Percentiles rank a stretch among this genome's conserved stretches.
These are phyloP conservation scores for Mamestra brassicae DNA, from an alignment of 2,888 invertebrate genomes.

Conservation along the genomic window DNA sequence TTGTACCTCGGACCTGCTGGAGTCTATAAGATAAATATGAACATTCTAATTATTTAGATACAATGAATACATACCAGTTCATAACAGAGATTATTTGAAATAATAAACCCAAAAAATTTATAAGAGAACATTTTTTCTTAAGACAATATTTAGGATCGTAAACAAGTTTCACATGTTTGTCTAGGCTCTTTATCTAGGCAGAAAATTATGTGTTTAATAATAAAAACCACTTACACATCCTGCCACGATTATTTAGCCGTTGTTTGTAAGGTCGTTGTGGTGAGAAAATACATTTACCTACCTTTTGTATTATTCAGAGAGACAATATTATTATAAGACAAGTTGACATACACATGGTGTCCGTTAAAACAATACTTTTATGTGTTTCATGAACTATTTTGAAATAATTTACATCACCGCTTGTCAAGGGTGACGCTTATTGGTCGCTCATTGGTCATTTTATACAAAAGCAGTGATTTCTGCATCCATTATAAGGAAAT, in stretches of 20 bases:
- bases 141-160: too few relatives aligned
- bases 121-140: too few relatives aligned
- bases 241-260: not conserved
- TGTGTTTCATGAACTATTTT: conserved; percentile 1
- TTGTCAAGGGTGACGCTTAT: too few relatives aligned
- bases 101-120: too few relatives aligned
- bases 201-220: conserved; percentile 8
- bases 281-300: not conserved
- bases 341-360: not conserved
- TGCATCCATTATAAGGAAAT: not conserved
- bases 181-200: not conserved
- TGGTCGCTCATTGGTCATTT: too few relatives aligned
- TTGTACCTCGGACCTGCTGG: too few relatives aligned
- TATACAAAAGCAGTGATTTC: too few relatives aligned
- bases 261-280: not conserved
- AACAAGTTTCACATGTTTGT: conserved; percentile 11
- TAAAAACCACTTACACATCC: not conserved
- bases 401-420: not conserved
- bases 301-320: not conserved
- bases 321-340: conserved; percentile 3
- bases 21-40: too few relatives aligned
- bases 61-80: too few relatives aligned
- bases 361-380: not conserved
- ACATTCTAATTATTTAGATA: too few relatives aligned
- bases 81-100: too few relatives aligned